Conservation (phyloP, 2,888 invertebrate genomes). For the Tanypteryx hageni region DNA sequence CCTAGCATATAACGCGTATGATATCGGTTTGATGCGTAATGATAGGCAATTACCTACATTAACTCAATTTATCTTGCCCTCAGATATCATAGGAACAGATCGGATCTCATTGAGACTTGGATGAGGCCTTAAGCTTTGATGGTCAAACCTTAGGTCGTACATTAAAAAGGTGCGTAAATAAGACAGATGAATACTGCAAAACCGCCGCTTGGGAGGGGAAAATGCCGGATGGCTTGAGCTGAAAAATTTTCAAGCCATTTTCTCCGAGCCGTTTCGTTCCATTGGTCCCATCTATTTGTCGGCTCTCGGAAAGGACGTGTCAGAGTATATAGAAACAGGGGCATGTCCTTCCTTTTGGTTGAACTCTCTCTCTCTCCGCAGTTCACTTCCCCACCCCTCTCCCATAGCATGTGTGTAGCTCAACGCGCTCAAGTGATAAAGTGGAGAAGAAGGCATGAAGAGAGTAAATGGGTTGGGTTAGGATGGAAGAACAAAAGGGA, state of each 20-base stretch:
- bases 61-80: not conserved
- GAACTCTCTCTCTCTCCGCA: not conserved
- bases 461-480: not conserved
- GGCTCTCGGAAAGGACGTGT: not conserved
- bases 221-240: not conserved
- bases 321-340: not conserved
- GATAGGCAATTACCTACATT: too few relatives aligned
- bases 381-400: not conserved
- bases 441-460: not conserved
- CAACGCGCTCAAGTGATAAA: not conserved
- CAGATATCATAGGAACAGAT: not conserved
- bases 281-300: conserved; percentile 29
- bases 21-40: too few relatives aligned
- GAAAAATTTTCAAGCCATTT: not conserved
- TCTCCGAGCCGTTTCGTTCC: not conserved
- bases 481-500: too few relatives aligned
- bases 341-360: not conserved
- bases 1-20: too few relatives aligned
- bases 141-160: not conserved
- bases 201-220: not conserved
- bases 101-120: not conserved
- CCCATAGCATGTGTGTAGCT: not conserved
- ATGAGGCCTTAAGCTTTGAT: not conserved
- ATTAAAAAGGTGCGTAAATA: conserved; percentile 6
- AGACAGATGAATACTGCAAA: not conserved